Percentiles rank a stretch among this genome's conserved stretches.
Conservation (phyloP, 2,113 vertebrate species). For the Puma concolor region DNA sequence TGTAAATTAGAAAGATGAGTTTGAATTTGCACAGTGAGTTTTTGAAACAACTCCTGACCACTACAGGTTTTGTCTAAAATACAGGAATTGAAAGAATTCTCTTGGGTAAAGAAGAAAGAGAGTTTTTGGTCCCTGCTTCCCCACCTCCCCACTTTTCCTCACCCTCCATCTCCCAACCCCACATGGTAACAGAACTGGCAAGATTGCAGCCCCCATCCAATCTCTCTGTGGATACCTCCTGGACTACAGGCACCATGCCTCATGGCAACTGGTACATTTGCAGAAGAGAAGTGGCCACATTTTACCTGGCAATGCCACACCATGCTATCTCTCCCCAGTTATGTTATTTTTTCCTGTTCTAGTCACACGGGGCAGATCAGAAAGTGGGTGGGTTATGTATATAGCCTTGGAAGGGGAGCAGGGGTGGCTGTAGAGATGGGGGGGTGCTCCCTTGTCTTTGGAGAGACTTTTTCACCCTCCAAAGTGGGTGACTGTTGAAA, state of each 20-base stretch:
- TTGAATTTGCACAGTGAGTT: neutral
- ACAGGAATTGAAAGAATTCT: neutral
- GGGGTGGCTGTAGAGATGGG: neutral
- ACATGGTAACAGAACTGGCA: neutral
- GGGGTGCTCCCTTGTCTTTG: neutral
- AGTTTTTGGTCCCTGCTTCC: neutral
- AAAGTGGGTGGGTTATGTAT: neutral
- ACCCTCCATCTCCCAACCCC: accelerated
- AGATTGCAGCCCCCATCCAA: neutral
- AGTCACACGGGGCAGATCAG: neutral
- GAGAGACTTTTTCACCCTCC: neutral
- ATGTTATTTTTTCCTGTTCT: neutral
- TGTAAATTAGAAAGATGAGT: neutral
- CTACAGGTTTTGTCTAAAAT: neutral
- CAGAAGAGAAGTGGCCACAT: too few relatives aligned
- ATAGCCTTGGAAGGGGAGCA: neutral
- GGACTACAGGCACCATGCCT: neutral
- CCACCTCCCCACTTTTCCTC: neutral
- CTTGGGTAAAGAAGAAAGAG: neutral
- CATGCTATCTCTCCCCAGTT: neutral
- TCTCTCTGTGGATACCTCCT: neutral
- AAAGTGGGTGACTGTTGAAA: neutral
- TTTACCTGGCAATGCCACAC: neutral
- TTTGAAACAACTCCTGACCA: neutral
- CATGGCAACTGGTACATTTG: neutral